A percentile compares a stretch with the other conserved stretches of the same genome.
phyloP scores from a whole-genome alignment of 1,140 invertebrate genomes.

The Bicyclus anynana region DNA sequence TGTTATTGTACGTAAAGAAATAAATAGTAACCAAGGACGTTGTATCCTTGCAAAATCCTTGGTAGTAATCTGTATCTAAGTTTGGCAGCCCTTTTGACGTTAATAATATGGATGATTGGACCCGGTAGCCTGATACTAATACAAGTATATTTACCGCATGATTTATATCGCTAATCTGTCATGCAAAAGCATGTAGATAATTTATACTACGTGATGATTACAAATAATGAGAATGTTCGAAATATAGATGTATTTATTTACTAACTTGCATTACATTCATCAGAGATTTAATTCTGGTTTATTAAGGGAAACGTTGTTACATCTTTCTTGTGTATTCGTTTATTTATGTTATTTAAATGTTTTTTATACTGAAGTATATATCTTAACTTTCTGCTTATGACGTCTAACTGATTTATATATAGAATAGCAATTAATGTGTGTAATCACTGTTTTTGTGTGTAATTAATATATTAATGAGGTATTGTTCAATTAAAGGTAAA shows the following conservation, averaged over 20 bases:
- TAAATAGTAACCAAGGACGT: too few relatives aligned
- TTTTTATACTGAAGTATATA: background rate
- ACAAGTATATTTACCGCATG: background rate
- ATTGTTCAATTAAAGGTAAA: background rate
- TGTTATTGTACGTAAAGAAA: too few relatives aligned
- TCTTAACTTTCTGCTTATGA: conserved; percentile 8
- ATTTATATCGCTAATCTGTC: background rate
- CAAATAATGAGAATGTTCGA: background rate
- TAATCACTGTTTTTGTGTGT: conserved; percentile 12
- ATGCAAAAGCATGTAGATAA: conserved; percentile 7
- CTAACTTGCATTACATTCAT: background rate
- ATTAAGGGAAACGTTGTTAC: background rate
- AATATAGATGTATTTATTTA: background rate
- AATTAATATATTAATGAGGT: background rate
- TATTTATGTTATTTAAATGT: background rate
- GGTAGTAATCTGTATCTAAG: background rate
- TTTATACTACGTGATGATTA: background rate
- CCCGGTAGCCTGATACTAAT: conserved; percentile 2
- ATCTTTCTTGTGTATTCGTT: background rate
- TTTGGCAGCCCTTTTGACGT: conserved; percentile 21
- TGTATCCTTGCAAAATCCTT: too few relatives aligned
- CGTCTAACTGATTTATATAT: conserved; percentile 10
- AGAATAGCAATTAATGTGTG: conserved; percentile 7
- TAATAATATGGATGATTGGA: conserved; percentile 3
- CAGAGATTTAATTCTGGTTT: background rate